Conservation (phyloP, 2,888 invertebrate genomes). For the Drosophila trichaetosa region DNA sequence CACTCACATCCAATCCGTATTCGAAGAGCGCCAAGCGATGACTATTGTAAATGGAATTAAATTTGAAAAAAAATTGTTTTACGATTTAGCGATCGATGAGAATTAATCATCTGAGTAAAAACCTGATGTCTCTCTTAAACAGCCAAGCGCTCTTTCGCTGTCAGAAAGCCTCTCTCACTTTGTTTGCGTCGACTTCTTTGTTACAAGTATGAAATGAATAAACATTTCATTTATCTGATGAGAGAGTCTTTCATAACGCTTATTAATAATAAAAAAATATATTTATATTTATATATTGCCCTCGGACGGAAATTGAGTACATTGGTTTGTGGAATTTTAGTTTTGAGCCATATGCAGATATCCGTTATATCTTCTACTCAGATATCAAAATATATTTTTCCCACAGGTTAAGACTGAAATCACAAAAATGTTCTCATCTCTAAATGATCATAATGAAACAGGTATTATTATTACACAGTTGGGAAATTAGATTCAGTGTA, state of each 20-base stretch:
- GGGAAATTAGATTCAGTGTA: no score
- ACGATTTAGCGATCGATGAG: conserved; percentile 28
- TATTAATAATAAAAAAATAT: neutral
- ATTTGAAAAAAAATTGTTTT: neutral
- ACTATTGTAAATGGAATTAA: conserved; percentile 40
- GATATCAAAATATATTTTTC: neutral
- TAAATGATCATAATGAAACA: neutral
- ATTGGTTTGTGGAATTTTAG: neutral
- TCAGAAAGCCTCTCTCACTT: neutral
- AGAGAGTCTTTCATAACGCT: neutral
- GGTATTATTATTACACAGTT: no score
- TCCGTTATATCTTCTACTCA: neutral
- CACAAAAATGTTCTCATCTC: no score
- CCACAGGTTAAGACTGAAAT: neutral
- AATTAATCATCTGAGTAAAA: conserved; percentile 13
- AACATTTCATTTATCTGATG: neutral
- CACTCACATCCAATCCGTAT: conserved; percentile 37
- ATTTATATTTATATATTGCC: neutral
- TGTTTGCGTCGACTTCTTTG: neutral
- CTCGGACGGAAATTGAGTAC: neutral
- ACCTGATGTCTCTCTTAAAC: conserved; percentile 1
- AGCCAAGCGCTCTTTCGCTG: conserved; percentile 7
- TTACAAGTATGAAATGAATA: neutral
- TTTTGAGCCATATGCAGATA: neutral
- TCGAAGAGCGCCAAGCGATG: conserved; percentile 37